Conservation (phyloP, 30 jellyfish, hydroid and myxozoan genomes). For the Mastigias papua region DNA sequence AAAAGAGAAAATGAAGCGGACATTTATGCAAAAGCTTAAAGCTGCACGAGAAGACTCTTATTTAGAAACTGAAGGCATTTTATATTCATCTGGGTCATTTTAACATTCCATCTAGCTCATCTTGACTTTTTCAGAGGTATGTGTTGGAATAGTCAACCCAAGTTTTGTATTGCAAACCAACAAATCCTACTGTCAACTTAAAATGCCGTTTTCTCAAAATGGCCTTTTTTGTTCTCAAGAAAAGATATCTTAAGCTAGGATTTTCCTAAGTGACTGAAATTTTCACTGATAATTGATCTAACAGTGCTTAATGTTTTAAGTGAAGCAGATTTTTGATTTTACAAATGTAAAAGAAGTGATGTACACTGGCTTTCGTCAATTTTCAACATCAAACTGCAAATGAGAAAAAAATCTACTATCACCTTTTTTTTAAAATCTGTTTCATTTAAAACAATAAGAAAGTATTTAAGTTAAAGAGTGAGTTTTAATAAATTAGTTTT, state of each 20-base stretch:
- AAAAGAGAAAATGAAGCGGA: neutral
- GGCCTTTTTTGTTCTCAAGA: neutral
- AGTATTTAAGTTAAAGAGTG: no score
- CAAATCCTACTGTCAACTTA: neutral
- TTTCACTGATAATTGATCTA: neutral
- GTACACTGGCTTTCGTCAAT: no score
- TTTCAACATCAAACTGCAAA: no score
- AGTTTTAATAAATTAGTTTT: neutral
- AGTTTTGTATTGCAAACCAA: no score
- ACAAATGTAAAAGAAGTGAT: no score
- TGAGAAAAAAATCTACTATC: no score
- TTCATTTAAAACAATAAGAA: no score
- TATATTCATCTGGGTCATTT: neutral
- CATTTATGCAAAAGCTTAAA: neutral
- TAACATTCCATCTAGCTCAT: no score
- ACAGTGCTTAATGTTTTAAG: neutral
- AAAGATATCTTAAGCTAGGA: neutral
- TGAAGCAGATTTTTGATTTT: neutral
- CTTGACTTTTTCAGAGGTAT: neutral
- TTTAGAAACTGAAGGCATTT: neutral
- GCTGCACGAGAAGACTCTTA: constrained; percentile 5
- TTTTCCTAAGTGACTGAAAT: neutral
- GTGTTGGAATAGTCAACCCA: neutral
- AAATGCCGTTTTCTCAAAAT: neutral
- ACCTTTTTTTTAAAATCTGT: no score